These are phyloP conservation scores for Amyelois transitella DNA, from an alignment of 1,140 invertebrate species.

Conservation along the genomic window DNA sequence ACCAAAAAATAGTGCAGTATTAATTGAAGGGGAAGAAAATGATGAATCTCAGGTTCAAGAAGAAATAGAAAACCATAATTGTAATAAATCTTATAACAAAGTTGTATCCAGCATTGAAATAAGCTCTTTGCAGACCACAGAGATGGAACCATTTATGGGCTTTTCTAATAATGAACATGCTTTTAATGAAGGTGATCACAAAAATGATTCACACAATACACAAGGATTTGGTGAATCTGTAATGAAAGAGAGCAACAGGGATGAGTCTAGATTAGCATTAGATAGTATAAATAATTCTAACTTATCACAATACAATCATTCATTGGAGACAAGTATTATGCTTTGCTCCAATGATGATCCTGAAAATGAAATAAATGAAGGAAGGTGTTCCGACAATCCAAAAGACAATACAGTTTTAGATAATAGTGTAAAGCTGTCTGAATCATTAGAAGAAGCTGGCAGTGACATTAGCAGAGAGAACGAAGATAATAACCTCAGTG, in stretches of 20 bases:
- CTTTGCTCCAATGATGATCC: not conserved
- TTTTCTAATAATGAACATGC: conserved; percentile 20
- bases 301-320: not conserved
- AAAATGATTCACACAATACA: not conserved
- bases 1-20: not conserved
- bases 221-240: not conserved
- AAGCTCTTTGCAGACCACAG: conserved; percentile 24
- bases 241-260: not conserved
- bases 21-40: not conserved
- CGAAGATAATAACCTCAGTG: not conserved
- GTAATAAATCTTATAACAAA: conserved; percentile 6
- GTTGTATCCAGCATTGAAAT: conserved; percentile 10
- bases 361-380: not conserved
- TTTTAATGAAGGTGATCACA: not conserved
- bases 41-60: not conserved
- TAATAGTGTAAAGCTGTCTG: not conserved
- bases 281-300: not conserved
- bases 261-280: not conserved
- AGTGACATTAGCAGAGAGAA: not conserved
- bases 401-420: not conserved
- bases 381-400: not conserved
- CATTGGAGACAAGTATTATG: not conserved
- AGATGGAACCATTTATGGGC: conserved; percentile 42
- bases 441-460: not conserved
- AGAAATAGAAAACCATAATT: not conserved